Evolutionary conservation across 1,140 invertebrate genomes (phyloP).

Genomic region (Pseudomyrmex flavicornis): DNA sequence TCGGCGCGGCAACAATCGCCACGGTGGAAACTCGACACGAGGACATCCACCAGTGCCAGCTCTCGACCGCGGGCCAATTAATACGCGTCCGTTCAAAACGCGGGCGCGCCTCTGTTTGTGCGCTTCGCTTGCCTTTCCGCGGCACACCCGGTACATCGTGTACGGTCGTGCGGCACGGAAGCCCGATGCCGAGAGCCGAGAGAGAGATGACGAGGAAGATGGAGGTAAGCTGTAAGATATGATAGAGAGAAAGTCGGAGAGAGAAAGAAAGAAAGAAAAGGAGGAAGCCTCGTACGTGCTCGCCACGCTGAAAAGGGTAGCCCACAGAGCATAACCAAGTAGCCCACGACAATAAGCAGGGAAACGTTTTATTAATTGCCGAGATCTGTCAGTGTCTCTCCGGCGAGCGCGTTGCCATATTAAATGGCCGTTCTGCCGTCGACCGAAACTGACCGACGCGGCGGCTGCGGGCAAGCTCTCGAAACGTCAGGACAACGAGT

Average conservation of each 20-base stretch:
- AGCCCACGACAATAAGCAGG: conserved; percentile 82
- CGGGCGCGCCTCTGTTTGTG: conserved; percentile 51
- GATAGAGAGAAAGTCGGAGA: conserved; percentile 22
- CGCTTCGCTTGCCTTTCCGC: conserved; percentile 43
- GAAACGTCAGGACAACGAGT: conserved; percentile 12
- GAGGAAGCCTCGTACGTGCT: conserved; percentile 33
- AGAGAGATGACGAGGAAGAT: conserved; percentile 61
- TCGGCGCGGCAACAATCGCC: conserved; percentile 75
- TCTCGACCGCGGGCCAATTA: conserved; percentile 79
- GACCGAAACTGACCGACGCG: conserved; percentile 73
- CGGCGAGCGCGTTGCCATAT: conserved; percentile 75
- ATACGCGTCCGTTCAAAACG: conserved; percentile 81
- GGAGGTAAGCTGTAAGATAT: conserved; percentile 32
- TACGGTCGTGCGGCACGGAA: conserved; percentile 60
- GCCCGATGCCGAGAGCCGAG: conserved; percentile 19
- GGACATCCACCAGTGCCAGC: conserved; percentile 82
- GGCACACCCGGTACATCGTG: conserved; percentile 52
- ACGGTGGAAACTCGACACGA: conserved; percentile 82
- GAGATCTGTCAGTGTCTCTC: conserved; percentile 83
- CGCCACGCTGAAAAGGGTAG: conserved; percentile 78
- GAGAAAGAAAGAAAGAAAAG: neutral
- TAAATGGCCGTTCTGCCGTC: conserved; percentile 75
- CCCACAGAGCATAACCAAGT: conserved; percentile 78
- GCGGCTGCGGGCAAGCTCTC: conserved; percentile 56
- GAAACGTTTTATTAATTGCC: conserved; percentile 84